Conservation (phyloP, 2,113 vertebrate species). For the Mobula birostris region DNA sequence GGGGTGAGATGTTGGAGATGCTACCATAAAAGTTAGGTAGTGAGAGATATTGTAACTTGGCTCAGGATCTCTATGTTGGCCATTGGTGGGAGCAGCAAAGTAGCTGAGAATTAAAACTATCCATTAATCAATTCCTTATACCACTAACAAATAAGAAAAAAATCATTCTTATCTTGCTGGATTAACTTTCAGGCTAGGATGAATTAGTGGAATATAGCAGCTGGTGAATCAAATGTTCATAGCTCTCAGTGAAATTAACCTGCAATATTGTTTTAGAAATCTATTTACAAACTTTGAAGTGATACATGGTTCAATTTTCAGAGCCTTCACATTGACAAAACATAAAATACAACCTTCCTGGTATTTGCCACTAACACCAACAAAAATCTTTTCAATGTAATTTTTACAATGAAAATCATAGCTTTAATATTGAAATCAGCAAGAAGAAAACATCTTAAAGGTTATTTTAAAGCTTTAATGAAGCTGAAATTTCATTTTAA, state of each 20-base stretch:
- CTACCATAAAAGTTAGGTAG: neutral
- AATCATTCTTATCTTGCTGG: neutral
- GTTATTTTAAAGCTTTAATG: conserved; percentile 21
- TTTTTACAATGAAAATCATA: neutral
- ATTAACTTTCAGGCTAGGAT: neutral
- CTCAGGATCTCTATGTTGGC: neutral
- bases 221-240: neutral
- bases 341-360: neutral
- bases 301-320: neutral
- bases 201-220: neutral
- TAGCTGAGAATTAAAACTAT: neutral
- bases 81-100: neutral
- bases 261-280: neutral
- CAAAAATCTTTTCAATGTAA: neutral
- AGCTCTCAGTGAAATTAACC: neutral
- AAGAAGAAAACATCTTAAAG: neutral
- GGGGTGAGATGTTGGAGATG: neutral
- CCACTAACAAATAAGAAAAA: neutral
- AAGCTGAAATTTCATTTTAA: conserved; percentile 21
- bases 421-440: neutral
- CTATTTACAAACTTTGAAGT: neutral
- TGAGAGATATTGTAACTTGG: neutral
- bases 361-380: neutral
- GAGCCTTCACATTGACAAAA: neutral
- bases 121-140: neutral